These are phyloP conservation scores for Menidia menidia DNA, from an alignment of 2,797 vertebrate genomes.

Conservation along the genomic window DNA sequence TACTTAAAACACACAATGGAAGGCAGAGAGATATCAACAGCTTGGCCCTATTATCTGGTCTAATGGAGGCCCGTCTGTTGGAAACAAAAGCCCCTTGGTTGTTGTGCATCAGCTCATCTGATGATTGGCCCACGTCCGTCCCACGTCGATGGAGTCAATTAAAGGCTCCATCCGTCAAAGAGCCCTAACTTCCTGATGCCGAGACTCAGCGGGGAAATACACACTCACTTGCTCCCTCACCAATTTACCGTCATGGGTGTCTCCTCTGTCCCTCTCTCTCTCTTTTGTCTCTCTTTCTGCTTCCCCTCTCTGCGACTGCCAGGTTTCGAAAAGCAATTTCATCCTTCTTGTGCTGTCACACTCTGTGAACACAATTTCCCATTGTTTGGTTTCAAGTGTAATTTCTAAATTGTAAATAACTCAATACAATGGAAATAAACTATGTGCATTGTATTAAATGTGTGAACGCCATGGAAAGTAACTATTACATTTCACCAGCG, in stretches of 20 bases:
- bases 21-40: constrained; percentile 60
- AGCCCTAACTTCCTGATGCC: constrained; percentile 40
- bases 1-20: constrained; percentile 46
- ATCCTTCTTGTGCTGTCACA: constrained; percentile 57
- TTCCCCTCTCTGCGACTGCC: constrained; percentile 22
- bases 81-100: constrained; percentile 68
- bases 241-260: constrained; percentile 48
- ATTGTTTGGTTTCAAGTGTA: constrained; percentile 51
- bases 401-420: constrained; percentile 49
- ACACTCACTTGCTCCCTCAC: constrained; percentile 38
- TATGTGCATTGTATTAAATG: constrained; percentile 30
- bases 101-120: constrained; percentile 64
- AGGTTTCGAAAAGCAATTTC: constrained; percentile 63
- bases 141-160: constrained; percentile 73
- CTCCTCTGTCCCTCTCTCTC: constrained; percentile 11
- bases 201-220: constrained; percentile 42
- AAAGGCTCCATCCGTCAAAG: constrained; percentile 75
- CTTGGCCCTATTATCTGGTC: constrained; percentile 73
- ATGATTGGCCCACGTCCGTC: constrained; percentile 59
- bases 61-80: constrained; percentile 75
- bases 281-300: constrained; percentile 11
- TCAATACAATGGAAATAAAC: constrained; percentile 35
- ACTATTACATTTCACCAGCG: constrained; percentile 37
- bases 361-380: constrained; percentile 47
- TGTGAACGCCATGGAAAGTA: constrained; percentile 21